Conservation (phyloP, 1,140 invertebrate species). For the Zaprionus ornatus region DNA sequence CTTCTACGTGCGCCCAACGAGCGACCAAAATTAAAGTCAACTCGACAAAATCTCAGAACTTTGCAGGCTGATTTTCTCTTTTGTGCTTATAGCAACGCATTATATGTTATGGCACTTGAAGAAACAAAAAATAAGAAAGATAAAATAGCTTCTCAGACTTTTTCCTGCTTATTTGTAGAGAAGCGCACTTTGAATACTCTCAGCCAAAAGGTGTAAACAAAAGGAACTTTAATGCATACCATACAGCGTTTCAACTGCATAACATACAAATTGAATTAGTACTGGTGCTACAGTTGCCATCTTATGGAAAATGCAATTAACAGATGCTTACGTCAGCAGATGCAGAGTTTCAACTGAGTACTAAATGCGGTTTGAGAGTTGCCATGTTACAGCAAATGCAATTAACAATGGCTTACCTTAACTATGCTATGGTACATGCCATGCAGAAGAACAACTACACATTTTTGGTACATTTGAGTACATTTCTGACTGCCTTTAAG, state of each 20-base stretch:
- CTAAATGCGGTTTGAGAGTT: too few species aligned
- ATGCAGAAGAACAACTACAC: neutral
- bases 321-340: neutral
- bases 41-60: constrained; percentile 47
- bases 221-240: too few species aligned
- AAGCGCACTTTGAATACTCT: neutral
- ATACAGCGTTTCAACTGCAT: too few species aligned
- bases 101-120: constrained; percentile 31
- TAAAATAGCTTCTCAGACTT: neutral
- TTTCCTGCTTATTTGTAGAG: neutral
- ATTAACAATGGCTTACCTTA: neutral
- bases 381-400: too few species aligned
- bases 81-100: neutral
- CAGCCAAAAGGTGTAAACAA: neutral
- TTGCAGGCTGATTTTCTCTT: constrained; percentile 2
- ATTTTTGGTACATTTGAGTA: neutral
- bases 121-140: constrained; percentile 12
- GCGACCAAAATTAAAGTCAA: constrained; percentile 62
- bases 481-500: neutral
- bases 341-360: neutral
- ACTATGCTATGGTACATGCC: neutral
- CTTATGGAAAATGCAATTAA: neutral
- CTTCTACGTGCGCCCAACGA: constrained; percentile 47
- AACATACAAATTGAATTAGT: neutral
- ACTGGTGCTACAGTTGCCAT: neutral